Evolutionary conservation across 2,113 vertebrate species (phyloP), one percentile per base, ranked within the genome.

Genomic region (Prunella himalayana): DNA sequence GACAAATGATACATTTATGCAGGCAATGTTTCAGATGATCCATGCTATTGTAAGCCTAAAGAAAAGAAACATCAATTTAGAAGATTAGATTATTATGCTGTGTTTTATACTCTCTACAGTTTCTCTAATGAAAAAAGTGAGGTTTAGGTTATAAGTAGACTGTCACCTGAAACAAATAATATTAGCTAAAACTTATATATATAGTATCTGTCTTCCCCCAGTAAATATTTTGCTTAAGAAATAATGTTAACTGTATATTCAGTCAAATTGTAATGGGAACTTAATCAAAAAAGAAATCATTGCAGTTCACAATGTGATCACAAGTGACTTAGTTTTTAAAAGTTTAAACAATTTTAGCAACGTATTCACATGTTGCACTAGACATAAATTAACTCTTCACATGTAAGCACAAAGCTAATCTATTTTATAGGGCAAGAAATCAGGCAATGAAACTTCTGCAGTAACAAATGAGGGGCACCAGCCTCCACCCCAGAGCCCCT

Each of bases 1-100:
- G 96, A 98, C 93, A 97, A 97, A 98, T 96, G 96, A 97, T 92
- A 88, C 92, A 88, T 97, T 98, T 97, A 97, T 96, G 94, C 89
- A 82, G 81, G 91, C 95, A 68, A 76, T 96, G 95, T 97, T 97
- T 96, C 95, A 97, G 95, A 97, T 97, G 94, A 97, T 97, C 96
- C 92, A 97, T 96, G 90, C 72, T 97, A 92, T 95, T 97, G 95
- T 94, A 96, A 97, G 82, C 75, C 96, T 97, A 94, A 97, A 96
- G 84, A 96, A 97, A 92, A 87, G 96, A 95, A 95, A 44, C 96
- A 94, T 97, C 92, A 97, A 77, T 97, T 97, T 97, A 90, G 91
- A 95, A 96, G 86, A 95, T 95, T 92, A 96, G 82, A 92, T 96
- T 97, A 97, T 86, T 95, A 90, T 94, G 75, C 69, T 11, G 13